phyloP scores from a whole-genome alignment of 2,113 vertebrate genomes.

The Spilogale gracilis region DNA sequence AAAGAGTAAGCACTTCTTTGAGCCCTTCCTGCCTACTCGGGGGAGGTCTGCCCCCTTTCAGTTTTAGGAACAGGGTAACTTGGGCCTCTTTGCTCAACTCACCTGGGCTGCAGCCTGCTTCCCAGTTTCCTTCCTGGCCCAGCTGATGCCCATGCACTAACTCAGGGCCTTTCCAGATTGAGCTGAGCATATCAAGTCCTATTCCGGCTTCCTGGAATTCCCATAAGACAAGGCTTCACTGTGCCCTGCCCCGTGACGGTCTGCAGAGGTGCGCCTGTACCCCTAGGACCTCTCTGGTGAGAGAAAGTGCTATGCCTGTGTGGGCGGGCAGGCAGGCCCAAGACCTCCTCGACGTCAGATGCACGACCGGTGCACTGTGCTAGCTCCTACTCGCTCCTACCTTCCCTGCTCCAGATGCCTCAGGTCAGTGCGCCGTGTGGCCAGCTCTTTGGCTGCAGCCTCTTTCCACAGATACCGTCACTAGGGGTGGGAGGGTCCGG shows the following conservation, averaged over 20 bases:
- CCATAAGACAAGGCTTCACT: not conserved
- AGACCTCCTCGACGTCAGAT: not conserved
- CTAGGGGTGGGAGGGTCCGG: not conserved
- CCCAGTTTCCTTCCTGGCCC: not conserved
- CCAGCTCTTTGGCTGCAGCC: not conserved
- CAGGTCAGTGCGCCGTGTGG: no score
- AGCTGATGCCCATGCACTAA: not conserved
- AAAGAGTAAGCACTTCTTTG: not conserved
- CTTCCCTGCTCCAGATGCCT: not conserved
- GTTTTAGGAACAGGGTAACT: not conserved
- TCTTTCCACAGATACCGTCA: not conserved
- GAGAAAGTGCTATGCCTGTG: rapidly evolving
- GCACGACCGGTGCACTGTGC: rapidly evolving
- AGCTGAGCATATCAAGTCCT: not conserved
- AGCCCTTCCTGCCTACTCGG: not conserved
- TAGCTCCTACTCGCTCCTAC: not conserved
- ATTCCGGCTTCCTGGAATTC: not conserved
- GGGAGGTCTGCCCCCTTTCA: not conserved
- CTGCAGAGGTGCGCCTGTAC: not conserved
- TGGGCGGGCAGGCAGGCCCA: rapidly evolving
- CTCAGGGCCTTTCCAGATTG: not conserved
- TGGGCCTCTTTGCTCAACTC: not conserved
- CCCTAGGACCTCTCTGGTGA: not conserved
- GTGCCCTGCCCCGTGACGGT: not conserved
- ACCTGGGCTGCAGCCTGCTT: not conserved